Base-by-base conservation (phyloP, 2,113 vertebrate genomes). In the Dinomys branickii region DNA sequence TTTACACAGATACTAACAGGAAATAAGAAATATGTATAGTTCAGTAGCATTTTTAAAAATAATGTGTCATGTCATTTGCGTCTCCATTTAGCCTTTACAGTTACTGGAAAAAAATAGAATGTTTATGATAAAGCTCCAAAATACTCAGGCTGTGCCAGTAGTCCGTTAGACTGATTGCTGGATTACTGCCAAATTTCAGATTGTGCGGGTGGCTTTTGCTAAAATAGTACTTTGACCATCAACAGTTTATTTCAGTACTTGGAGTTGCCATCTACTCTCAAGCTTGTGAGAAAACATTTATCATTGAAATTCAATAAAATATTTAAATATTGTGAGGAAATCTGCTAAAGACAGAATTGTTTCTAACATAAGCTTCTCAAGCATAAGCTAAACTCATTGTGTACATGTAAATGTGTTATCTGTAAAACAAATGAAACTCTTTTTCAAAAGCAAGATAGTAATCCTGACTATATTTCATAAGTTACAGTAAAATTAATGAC, bases 211-310 rank as follows among this genome's bases (percentile, higher is more conserved):
- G 3, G 52, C 26, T 93, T 92, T 91, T 63, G 78, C 67, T 75
- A 54, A 84, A 78, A 78, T 75, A 63, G 11, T 88, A 24, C 30
- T 52, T 33, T 91, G 59, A 56, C n/a, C 83, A 65, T 19, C 30
- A 90, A 13, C 33, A 69, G 20, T 67, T 91, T 88, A 90, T 87
- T 75, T 95, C 87, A 90, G 69, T 85, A 88, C 26, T 80, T 12
- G 56, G 35, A 91, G 17, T 73, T 91, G 38, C 22, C 67, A 97
- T 88, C 19, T 30, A 63, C 61, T 80, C 26, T 65, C 59, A 73
- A 54, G 80, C 54, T 85, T 61, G 41, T 41, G 19, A 12, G 20
- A 24, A 91, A 87, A 85, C 24, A 28, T 24, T 85, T 80, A 63
- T n/a, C 71, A 67, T 50, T 52, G 67, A 93, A 19, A 69, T 14